phyloP scores from a whole-genome alignment of 2,888 invertebrate species.

The Diadegma fenestrale region DNA sequence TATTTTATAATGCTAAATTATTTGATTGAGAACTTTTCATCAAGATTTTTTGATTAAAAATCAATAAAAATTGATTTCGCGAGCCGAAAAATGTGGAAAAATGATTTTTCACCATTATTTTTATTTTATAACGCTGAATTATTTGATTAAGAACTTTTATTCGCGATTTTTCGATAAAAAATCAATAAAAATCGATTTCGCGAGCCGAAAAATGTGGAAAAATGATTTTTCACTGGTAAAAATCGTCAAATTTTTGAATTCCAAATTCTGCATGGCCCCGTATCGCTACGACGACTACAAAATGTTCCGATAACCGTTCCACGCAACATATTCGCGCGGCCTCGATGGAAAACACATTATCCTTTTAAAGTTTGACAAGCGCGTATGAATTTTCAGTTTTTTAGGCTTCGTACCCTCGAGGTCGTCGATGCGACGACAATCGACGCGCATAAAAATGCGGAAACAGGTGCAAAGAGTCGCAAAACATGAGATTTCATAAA shows the following conservation, averaged over 20 bases:
- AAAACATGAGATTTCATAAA: too few relatives aligned
- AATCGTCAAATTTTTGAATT: neutral
- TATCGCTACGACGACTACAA: slow-evolving; percentile 3
- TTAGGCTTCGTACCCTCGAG: too few relatives aligned
- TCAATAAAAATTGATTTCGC: too few relatives aligned
- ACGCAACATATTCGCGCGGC: slow-evolving; percentile 1
- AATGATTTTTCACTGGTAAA: neutral
- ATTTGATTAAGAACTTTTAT: neutral
- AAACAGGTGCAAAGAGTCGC: neutral
- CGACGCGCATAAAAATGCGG: neutral
- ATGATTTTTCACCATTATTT: too few relatives aligned
- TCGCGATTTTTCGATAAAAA: neutral
- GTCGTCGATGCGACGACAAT: neutral
- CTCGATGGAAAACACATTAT: slow-evolving; percentile 27
- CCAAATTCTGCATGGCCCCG: slow-evolving; percentile 2
- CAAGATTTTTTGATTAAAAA: too few relatives aligned
- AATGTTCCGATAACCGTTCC: slow-evolving; percentile 30
- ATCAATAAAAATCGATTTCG: neutral
- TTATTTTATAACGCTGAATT: too few relatives aligned
- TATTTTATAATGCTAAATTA: too few relatives aligned
- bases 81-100: too few relatives aligned
- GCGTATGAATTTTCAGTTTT: slow-evolving; percentile 11
- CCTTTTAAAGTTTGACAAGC: slow-evolving; percentile 32
- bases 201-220: neutral
- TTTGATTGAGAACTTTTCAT: too few relatives aligned